Percentiles rank a stretch among this genome's conserved stretches.
Evolutionary conservation across 2,888 invertebrate genomes (phyloP).

Genomic region (Caradrina kadenii): DNA sequence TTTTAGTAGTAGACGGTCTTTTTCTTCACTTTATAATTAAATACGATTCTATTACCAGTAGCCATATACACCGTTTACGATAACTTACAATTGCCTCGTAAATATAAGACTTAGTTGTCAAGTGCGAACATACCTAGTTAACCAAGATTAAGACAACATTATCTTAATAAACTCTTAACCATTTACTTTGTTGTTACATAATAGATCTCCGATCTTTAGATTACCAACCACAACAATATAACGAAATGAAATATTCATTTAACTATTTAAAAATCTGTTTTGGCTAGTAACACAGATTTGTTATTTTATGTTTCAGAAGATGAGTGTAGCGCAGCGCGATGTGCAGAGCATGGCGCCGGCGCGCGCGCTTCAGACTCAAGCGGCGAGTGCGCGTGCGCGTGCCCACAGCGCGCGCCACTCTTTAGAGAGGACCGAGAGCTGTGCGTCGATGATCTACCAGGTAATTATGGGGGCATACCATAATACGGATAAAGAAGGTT

Average conservation of each 20-base stretch:
- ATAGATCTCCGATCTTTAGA: too few species aligned
- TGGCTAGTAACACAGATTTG: neutral
- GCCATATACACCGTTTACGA: conserved; percentile 20
- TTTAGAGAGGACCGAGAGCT: conserved; percentile 96
- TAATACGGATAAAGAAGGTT: conserved; percentile 1
- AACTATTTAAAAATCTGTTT: too few species aligned
- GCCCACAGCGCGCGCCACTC: conserved; percentile 93
- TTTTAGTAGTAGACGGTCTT: neutral
- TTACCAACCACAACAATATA: too few species aligned
- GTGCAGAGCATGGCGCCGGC: conserved; percentile 85
- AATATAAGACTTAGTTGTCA: conserved; percentile 29
- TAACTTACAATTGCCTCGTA: conserved; percentile 19
- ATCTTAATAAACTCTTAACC: neutral
- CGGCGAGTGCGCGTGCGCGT: conserved; percentile 93
- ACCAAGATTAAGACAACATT: neutral
- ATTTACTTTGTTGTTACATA: neutral
- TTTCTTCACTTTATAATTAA: conserved; percentile 11
- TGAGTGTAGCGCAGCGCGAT: conserved; percentile 81
- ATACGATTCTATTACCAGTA: conserved; percentile 15
- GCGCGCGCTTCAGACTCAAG: conserved; percentile 67
- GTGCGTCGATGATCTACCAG: conserved; percentile 96
- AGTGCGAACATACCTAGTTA: conserved; percentile 4
- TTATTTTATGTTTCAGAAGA: conserved; percentile 75
- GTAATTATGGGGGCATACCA: conserved; percentile 79
- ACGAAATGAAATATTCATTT: too few species aligned